These are phyloP conservation scores for Probosciger aterrimus DNA, from an alignment of 2,113 vertebrate species.

Conservation along the genomic window DNA sequence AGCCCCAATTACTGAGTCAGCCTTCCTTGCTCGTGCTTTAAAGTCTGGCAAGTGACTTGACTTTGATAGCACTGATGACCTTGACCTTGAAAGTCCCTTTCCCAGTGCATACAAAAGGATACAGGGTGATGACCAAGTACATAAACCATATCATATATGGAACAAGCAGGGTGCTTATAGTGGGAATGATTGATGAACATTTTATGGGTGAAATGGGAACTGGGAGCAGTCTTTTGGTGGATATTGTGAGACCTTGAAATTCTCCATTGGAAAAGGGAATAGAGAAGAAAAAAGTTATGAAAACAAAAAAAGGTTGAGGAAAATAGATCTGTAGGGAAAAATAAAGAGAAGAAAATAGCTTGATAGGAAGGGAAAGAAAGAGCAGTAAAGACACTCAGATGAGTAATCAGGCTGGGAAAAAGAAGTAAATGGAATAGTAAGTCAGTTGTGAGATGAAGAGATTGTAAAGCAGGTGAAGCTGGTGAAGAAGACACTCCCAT, in stretches of 20 bases:
- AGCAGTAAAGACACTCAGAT: not conserved
- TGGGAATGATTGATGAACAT: not conserved
- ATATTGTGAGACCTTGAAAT: not conserved
- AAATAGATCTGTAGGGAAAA: not conserved
- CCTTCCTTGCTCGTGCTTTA: not conserved
- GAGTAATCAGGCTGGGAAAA: not conserved
- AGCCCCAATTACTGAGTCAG: not conserved
- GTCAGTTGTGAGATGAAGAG: not conserved
- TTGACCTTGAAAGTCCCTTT: not conserved
- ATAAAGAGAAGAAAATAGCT: not conserved
- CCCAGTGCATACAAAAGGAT: not conserved
- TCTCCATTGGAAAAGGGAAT: not conserved
- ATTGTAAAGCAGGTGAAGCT: not conserved
- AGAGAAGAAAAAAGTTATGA: not conserved
- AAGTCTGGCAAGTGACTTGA: not conserved
- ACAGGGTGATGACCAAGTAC: not conserved
- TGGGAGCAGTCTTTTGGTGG: not conserved
- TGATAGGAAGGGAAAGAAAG: not conserved
- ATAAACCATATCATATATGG: not conserved
- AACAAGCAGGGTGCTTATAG: not conserved
- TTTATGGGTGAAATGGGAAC: not conserved
- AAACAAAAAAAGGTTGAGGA: not conserved
- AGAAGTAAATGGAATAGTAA: not conserved
- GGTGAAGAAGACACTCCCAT: not conserved
- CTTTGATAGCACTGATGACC: not conserved